Base-by-base conservation (phyloP, 2,113 vertebrate species). In the Xenus cinereus region DNA sequence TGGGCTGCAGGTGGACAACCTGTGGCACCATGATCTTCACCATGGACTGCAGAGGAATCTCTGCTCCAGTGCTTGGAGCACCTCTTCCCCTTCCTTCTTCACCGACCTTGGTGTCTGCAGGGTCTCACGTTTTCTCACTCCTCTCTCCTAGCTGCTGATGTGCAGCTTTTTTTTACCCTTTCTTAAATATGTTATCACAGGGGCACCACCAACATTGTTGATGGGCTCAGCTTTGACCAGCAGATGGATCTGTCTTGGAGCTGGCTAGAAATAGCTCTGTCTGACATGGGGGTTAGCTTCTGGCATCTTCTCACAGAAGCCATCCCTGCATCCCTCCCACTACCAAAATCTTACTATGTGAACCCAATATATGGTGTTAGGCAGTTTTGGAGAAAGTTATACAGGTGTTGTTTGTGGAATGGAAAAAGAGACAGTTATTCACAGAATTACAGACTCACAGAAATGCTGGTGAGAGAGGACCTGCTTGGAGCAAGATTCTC, bases 1-100 rank as follows among this genome's bases (percentile, higher is more conserved):
- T 1, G 17, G 22, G 15, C 28, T 64, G 54, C 24, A 33, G 14
- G 43, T 27, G 21, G 12, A 66, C n/a, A 69, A 12, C 21, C 16
- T 82, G 64, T 43, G 6, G 15, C 22, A 35, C n/a, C 33, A 7
- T 5, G 12, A 19, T 39, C 35, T 6, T 59, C 56, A 6, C 24
- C 21, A 15, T 0, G 3, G 28, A 27, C 27, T 82, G 33, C 46
- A 63, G 46, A 21, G 23, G 21, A 56, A 46, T 37, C 28, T 64
- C 21, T 71, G 13, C 23, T 56, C n/a, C 0, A 2, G 7, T 0
- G 3, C 41, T 14, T 46, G 46, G 18, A 56, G 6, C 17, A 37
- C 11, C 21, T 35, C n/a, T 41, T 27, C 14, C 20, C 8, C 20
- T 9, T 60, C 24, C 24, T 84, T 26, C 35, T 62, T 37, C 68